Percentiles rank a stretch among this genome's conserved stretches.
These are phyloP conservation scores for Nematostella vectensis DNA, from an alignment of 92 coral and sea anemone species.

Conservation along the genomic window DNA sequence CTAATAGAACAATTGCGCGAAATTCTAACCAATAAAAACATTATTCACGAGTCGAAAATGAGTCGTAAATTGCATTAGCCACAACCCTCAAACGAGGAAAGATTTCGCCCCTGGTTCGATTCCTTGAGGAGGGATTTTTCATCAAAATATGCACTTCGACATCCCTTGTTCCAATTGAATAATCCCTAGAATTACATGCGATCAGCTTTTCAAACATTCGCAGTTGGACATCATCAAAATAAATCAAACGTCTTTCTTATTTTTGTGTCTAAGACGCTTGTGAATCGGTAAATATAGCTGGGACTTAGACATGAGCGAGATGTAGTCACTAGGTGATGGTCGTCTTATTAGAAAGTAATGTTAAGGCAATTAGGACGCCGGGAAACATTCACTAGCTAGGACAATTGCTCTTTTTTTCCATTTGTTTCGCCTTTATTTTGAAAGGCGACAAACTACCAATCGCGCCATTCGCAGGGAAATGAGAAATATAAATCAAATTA, in stretches of 20 bases:
- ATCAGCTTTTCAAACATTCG: constrained; percentile 4
- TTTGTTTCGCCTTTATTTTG: not conserved
- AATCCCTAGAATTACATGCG: not conserved
- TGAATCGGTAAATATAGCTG: not conserved
- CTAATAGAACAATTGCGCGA: no score
- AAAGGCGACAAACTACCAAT: not conserved
- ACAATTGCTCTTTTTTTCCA: not conserved
- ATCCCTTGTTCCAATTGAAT: not conserved
- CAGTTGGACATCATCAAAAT: not conserved
- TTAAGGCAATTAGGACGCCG: not conserved
- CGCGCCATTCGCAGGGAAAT: not conserved
- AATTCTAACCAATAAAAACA: not conserved
- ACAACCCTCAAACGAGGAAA: no score
- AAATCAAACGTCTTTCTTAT: not conserved
- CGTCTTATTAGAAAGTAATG: constrained; percentile 1
- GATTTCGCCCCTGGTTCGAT: no score
- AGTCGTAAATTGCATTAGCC: no score
- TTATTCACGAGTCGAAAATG: no score
- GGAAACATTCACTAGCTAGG: not conserved
- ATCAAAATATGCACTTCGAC: no score
- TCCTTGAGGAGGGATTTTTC: no score
- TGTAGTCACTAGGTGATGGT: not conserved
- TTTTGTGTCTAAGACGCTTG: not conserved
- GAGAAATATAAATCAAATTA: no score
- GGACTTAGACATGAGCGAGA: not conserved